These are phyloP conservation scores for Cyanoramphus novaezelandiae DNA, from an alignment of 2,113 vertebrate genomes.

Conservation along the genomic window DNA sequence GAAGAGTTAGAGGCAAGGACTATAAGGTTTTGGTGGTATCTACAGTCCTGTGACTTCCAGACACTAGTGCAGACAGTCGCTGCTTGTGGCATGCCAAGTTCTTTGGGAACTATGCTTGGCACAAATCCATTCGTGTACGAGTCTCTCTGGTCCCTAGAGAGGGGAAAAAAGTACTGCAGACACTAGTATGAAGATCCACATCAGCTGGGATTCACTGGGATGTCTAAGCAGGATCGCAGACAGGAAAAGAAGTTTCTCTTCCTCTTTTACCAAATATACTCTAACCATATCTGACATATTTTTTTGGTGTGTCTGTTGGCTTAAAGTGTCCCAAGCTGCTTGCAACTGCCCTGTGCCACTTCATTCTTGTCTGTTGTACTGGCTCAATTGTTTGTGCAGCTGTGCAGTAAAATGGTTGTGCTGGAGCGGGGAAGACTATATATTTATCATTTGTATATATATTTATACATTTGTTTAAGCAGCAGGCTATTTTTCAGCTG, in stretches of 20 bases:
- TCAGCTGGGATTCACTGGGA: neutral
- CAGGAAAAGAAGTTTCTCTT: neutral
- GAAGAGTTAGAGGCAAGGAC: neutral
- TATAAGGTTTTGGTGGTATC: neutral
- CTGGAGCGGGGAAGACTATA: neutral
- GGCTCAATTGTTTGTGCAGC: conserved; percentile 17
- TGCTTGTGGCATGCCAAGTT: neutral
- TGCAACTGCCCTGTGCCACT: neutral
- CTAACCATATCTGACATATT: neutral
- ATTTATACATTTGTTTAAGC: neutral
- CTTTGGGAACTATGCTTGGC: neutral
- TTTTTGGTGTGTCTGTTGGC: neutral
- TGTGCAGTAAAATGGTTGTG: neutral
- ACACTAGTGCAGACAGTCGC: neutral
- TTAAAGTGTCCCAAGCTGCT: neutral
- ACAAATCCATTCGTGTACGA: neutral
- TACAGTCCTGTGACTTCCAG: neutral
- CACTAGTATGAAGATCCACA: neutral
- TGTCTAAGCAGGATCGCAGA: neutral
- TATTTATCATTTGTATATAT: neutral
- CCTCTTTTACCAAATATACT: neutral
- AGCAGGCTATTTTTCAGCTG: neutral
- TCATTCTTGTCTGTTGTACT: neutral
- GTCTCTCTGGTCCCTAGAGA: neutral
- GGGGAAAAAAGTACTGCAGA: neutral